A percentile compares a stretch with the other conserved stretches of the same genome.
phyloP scores from a whole-genome alignment of 2,113 vertebrate genomes.

The Chaenocephalus aceratus region DNA sequence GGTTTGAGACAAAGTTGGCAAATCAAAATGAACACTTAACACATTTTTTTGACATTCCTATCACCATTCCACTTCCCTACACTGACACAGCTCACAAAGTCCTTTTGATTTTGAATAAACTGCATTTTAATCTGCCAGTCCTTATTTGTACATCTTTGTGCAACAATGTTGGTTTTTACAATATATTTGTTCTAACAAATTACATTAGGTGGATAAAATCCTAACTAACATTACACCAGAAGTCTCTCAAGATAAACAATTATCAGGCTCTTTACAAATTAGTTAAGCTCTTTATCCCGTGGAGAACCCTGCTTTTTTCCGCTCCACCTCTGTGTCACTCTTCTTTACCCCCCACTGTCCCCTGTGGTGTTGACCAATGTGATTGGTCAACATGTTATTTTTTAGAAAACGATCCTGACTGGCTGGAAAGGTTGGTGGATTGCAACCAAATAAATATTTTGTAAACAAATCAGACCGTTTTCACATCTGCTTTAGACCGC shows the following conservation, averaged over 20 bases:
- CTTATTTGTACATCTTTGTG: constrained; percentile 5
- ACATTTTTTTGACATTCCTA: too few species aligned
- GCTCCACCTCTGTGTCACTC: constrained; percentile 6
- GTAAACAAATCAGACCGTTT: constrained; percentile 40
- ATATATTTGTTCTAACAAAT: background rate
- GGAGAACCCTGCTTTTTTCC: background rate
- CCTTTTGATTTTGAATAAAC: too few species aligned
- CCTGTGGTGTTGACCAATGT: background rate
- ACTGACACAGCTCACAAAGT: too few species aligned
- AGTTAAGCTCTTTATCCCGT: constrained; percentile 9
- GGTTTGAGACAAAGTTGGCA: background rate
- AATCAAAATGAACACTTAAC: background rate
- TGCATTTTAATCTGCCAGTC: background rate
- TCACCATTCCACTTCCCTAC: too few species aligned
- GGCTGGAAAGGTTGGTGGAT: constrained; percentile 12
- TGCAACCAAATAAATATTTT: constrained; percentile 38
- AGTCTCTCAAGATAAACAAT: constrained; percentile 4
- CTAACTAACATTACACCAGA: constrained; percentile 2
- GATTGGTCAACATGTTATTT: constrained; percentile 2
- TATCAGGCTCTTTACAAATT: background rate
- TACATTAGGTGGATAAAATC: background rate
- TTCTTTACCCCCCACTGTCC: constrained; percentile 22
- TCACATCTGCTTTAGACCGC: constrained; percentile 56
- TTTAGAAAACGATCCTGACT: constrained; percentile 18
- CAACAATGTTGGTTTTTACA: background rate